phyloP scores from a whole-genome alignment of 2,797 vertebrate genomes.

The Ibycter americanus region DNA sequence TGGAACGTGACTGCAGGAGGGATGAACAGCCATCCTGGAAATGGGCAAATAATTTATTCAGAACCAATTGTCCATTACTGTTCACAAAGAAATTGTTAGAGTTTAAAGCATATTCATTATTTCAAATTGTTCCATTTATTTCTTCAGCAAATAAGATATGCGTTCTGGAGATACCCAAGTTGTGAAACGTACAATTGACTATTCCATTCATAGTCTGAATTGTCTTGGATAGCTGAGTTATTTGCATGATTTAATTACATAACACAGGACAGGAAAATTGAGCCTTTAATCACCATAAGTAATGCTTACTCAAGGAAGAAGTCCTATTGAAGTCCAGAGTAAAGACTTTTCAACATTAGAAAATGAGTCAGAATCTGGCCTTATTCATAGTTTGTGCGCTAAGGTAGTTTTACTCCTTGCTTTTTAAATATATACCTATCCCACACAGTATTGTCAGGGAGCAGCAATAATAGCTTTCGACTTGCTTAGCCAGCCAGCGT shows the following conservation, averaged over 20 bases:
- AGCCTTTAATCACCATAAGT: conserved; percentile 35
- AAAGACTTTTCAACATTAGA: not conserved
- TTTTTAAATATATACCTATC: not conserved
- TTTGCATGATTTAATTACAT: conserved; percentile 49
- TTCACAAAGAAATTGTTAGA: not conserved
- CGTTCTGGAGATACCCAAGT: not conserved
- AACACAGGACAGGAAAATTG: not conserved
- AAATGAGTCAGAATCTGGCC: conserved; percentile 28
- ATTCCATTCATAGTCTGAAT: not conserved
- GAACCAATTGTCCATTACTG: not conserved
- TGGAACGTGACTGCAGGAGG: not conserved
- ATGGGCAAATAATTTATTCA: conserved; percentile 23
- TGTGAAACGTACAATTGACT: not conserved
- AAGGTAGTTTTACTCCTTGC: not conserved
- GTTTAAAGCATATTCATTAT: not conserved
- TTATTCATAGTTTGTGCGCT: not conserved
- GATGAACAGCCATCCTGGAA: not conserved
- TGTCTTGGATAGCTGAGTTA: conserved; percentile 35
- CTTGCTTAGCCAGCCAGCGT: not conserved
- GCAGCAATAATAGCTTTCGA: not conserved
- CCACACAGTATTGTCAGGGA: not conserved
- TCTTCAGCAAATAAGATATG: not conserved
- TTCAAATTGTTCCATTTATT: conserved; percentile 13
- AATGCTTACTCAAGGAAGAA: conserved; percentile 51
- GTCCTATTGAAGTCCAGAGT: not conserved